These are phyloP conservation scores for Scaptomyza flava DNA, from an alignment of 2,888 invertebrate genomes.

Conservation along the genomic window DNA sequence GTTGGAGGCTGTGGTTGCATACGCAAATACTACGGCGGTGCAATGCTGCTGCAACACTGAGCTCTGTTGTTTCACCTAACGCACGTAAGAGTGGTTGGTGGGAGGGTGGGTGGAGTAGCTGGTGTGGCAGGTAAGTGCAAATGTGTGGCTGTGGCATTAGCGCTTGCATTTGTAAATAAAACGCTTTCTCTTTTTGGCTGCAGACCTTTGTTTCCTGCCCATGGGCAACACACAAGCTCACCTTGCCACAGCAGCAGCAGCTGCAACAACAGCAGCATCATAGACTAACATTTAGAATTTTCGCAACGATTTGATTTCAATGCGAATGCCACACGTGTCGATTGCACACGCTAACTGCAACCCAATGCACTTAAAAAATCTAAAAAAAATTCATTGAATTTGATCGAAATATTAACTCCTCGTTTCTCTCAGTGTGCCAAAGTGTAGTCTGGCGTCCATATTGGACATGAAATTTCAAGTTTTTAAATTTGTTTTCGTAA, in stretches of 20 bases:
- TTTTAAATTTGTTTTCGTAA: slow-evolving; percentile 41
- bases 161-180: slow-evolving; percentile 56
- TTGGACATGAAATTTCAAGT: slow-evolving; percentile 20
- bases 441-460: background rate
- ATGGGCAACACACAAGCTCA: slow-evolving; percentile 6
- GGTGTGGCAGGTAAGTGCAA: slow-evolving; percentile 1
- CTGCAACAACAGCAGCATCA: background rate
- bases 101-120: background rate
- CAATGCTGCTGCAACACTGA: slow-evolving; percentile 4
- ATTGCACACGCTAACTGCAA: slow-evolving; percentile 20
- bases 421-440: background rate
- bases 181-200: slow-evolving; percentile 37
- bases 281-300: background rate
- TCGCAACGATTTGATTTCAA: slow-evolving; percentile 34
- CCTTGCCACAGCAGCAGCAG: slow-evolving; percentile 5
- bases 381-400: too few species aligned
- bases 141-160: slow-evolving; percentile 33
- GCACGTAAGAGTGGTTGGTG: slow-evolving; percentile 26
- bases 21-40: slow-evolving; percentile 31
- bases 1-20: slow-evolving; percentile 41
- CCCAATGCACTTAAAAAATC: background rate
- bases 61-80: slow-evolving; percentile 27
- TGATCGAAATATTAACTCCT: background rate
- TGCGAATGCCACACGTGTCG: slow-evolving; percentile 20
- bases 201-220: slow-evolving; percentile 26